A percentile compares a stretch with the other conserved stretches of the same genome.
Conservation (phyloP, 35 echinoderm and acorn worm genomes). For the Acanthaster planci region DNA sequence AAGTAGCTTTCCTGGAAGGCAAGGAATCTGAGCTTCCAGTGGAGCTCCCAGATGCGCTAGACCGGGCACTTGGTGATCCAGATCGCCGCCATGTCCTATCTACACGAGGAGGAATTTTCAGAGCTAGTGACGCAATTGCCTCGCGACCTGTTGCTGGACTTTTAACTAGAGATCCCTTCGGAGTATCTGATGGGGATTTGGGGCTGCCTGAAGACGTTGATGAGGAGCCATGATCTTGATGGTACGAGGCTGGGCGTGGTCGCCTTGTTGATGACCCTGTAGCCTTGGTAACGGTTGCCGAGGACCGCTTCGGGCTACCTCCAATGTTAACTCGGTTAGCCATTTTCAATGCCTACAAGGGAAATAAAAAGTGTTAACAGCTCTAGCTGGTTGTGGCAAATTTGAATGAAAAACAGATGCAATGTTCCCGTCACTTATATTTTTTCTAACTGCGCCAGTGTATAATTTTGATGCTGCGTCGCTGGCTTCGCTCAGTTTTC, state of each 20-base stretch:
- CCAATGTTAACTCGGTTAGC: too few species aligned
- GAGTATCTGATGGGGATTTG: neutral
- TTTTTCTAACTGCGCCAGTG: too few species aligned
- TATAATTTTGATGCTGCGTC: too few species aligned
- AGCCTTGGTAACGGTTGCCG: too few species aligned
- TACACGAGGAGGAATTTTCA: constrained; percentile 5
- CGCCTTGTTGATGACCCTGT: neutral
- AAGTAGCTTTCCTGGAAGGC: constrained; percentile 40
- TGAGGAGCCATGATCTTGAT: constrained; percentile 2
- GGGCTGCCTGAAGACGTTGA: neutral
- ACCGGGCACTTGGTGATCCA: constrained; percentile 26
- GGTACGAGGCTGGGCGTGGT: constrained; percentile 5
- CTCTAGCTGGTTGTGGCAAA: too few species aligned
- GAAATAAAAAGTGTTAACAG: too few species aligned
- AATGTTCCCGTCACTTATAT: too few species aligned
- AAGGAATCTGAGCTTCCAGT: constrained; percentile 42
- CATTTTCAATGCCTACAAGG: too few species aligned
- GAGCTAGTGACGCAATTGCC: neutral
- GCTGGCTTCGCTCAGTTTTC: too few species aligned
- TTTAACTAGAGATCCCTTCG: neutral
- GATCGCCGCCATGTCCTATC: neutral
- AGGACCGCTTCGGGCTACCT: too few species aligned
- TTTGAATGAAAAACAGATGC: too few species aligned
- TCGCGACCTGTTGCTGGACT: neutral
- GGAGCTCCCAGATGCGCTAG: constrained; percentile 48